Evolutionary conservation across 2,113 vertebrate species (phyloP), one percentile per base, ranked within the genome.

Genomic region (Charadrius vociferus): DNA sequence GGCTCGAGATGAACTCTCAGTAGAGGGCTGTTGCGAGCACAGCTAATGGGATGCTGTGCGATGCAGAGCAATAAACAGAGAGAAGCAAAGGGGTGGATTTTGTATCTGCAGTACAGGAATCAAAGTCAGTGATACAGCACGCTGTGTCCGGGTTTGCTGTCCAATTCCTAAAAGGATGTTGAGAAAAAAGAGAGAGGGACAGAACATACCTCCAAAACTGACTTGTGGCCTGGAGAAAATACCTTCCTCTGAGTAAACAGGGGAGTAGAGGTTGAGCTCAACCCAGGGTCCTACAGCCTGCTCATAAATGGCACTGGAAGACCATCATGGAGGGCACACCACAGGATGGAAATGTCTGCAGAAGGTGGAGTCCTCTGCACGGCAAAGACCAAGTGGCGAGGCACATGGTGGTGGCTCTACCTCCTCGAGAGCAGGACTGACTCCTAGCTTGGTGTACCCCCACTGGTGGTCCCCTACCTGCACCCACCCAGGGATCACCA

Each of bases 1-100:
- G 62, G 87, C 93, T 95, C 21, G 15, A 91, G 93, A 96, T 93
- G 95, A 84, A 26, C 70, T 91, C 95, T 91, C 92, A 53, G 92
- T 6, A 91, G 92, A 93, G 65, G 30, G 6, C 78, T 17, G 21
- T 6, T 81, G 81, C 12, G 8, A 87, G 72, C 78, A 47, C 1
- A 0, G 84, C 84, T 95, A 80, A 95, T 85, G 85, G 74, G 91
- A 87, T 84, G 81, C 93, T 68, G 66, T 36, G 73, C 5, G 4
- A 81, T 37, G 89, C 89, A 81, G 29, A 58, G 65, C 89, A 71
- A 52, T 32, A 63, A 84, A 47, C 36, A 32, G 70, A 72, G 61
- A 45, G 58, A 73, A 73, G 67, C 23, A 70, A 52, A 82, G 53
- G 36, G 39, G 34, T 61, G 74, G 73, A 14, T 81, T 79, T 65